Base-by-base conservation (phyloP, 2,797 vertebrate genomes). In the Psittacula echo region DNA sequence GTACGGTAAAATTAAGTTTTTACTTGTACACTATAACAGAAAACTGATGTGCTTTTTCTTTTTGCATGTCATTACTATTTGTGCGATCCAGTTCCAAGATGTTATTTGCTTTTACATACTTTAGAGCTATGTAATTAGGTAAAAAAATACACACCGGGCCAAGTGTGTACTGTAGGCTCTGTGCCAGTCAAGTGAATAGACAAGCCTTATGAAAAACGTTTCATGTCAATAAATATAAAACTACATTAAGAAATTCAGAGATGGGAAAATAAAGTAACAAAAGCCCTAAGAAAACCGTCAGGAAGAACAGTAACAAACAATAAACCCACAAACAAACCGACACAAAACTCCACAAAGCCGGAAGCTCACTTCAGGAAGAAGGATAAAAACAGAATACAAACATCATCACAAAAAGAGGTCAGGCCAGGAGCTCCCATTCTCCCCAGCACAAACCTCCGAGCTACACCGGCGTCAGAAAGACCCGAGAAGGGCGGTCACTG, bases 401-500 rank as follows among this genome's bases (percentile, higher is more conserved):
- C 2, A 29, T 8, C 12, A 11, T 3, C 7, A 18, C 23, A 18
- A 5, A 13, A 56, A 34, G 21, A 29, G 15, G 3, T 7, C 6
- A 26, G 11, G 5, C 13, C 16, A 22, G n/a, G 7, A 14, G 27
- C 32, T 27, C 26, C 12, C n/a, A 4, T 4, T 13, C 26, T 16
- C 15, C 24, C 41, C 1, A 10, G 22, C 12, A 23, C 5, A 41
- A n/a, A 4, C 17, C 23, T 34, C 34, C 23, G 26, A 3, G 22
- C 30, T 5, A 9, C n/a, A 15, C 5, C 5, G 24, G 44, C 11
- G 23, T 12, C 39, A 5, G 21, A 3, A 20, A 11, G 11, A 37
- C 13, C 5, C 0, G 20, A 3, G 14, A 5, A 5, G 8, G 37
- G 15, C 13, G 8, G 15, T 14, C 13, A 7, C 16, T 4, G 15